Evolutionary conservation across 2,113 vertebrate species (phyloP).

Genomic region (Poecile atricapillus): DNA sequence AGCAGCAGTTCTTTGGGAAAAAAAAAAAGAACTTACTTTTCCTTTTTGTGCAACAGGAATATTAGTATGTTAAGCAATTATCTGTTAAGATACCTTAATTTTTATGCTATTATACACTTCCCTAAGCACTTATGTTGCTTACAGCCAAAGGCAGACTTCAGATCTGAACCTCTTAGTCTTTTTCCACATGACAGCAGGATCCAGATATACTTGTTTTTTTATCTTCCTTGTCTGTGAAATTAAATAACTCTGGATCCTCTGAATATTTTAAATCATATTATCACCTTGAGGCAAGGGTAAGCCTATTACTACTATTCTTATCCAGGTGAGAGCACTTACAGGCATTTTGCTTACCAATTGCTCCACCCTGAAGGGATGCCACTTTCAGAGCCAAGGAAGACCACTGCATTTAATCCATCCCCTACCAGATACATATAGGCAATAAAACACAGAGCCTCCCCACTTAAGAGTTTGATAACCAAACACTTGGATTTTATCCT

Average conservation of each 20-base stretch:
- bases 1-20: neutral
- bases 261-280: neutral
- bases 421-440: fast-evolving
- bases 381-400: neutral
- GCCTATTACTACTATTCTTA: neutral
- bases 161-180: neutral
- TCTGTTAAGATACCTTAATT: neutral
- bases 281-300: neutral
- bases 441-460: neutral
- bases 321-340: neutral
- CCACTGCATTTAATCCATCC: neutral
- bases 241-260: neutral
- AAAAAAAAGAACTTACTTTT: neutral
- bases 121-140: neutral
- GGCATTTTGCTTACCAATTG: neutral
- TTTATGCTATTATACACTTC: neutral
- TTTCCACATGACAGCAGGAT: neutral
- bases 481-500: neutral
- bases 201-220: neutral
- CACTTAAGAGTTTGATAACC: neutral
- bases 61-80: neutral
- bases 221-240: neutral
- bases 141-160: neutral
- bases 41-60: neutral
- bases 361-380: neutral